phyloP scores from a whole-genome alignment of 2,888 invertebrate species.

The Sclerodermus sp. region DNA sequence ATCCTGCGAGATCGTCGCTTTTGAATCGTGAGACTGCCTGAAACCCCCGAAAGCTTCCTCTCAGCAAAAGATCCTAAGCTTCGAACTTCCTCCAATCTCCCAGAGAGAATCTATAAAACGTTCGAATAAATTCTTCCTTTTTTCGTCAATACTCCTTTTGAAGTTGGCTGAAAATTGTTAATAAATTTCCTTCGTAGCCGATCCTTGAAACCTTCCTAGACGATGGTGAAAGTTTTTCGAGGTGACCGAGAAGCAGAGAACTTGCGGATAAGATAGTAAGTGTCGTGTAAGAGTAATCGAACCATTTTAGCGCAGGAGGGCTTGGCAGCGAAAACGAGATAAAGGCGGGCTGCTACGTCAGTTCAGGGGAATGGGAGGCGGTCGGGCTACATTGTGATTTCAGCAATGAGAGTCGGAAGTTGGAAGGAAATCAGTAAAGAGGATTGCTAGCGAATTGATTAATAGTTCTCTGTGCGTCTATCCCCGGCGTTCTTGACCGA shows the following conservation, averaged over 20 bases:
- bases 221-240: too few species aligned
- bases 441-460: conserved; percentile 29
- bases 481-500: conserved; percentile 31
- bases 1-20: background rate
- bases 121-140: too few species aligned
- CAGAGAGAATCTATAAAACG: too few species aligned
- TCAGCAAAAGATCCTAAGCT: too few species aligned
- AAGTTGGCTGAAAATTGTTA: too few species aligned
- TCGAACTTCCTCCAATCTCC: conserved; percentile 8
- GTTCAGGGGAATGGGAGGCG: conserved; percentile 10
- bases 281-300: conserved; percentile 44
- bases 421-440: conserved; percentile 19
- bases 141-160: too few species aligned
- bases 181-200: too few species aligned
- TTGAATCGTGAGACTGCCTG: too few species aligned
- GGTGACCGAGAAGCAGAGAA: too few species aligned
- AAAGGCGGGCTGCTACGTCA: conserved; percentile 41
- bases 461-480: conserved; percentile 35
- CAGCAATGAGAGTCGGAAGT: conserved; percentile 24
- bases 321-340: conserved; percentile 41
- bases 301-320: conserved; percentile 27
- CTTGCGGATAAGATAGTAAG: conserved; percentile 30
- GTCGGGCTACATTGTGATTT: conserved; percentile 34
- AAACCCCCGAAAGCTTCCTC: too few species aligned
- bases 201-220: too few species aligned